Evolutionary conservation across 2,113 vertebrate species (phyloP).

Genomic region (Dipodomys ordii): DNA sequence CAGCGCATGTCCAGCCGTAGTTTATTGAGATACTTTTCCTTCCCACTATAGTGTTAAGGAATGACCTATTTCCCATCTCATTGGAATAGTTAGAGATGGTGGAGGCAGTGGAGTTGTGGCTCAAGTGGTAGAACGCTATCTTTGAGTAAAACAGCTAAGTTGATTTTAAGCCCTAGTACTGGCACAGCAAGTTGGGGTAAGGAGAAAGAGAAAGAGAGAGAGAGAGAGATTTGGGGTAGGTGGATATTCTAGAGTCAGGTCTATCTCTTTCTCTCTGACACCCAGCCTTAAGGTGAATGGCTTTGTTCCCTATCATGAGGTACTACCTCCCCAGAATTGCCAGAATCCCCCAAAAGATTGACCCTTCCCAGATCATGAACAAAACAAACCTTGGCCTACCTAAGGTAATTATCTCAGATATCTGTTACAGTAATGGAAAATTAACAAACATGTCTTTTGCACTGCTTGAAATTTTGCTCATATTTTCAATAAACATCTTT

Average conservation of each 20-base stretch:
- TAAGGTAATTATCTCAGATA: background rate
- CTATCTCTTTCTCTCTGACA: background rate
- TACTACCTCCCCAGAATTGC: too few species aligned
- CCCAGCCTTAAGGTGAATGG: accelerated
- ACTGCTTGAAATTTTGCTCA: background rate
- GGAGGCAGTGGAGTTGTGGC: background rate
- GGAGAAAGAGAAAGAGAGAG: too few species aligned
- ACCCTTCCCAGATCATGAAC: too few species aligned
- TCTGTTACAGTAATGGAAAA: background rate
- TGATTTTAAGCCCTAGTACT: too few species aligned
- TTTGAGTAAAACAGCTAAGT: too few species aligned
- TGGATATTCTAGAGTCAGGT: background rate
- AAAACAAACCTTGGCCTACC: background rate
- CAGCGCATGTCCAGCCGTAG: accelerated
- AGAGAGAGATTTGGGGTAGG: too few species aligned
- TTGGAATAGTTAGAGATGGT: too few species aligned
- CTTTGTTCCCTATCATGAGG: background rate
- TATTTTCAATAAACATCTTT: background rate
- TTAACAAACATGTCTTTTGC: background rate
- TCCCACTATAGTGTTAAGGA: background rate
- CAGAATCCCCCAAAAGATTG: too few species aligned
- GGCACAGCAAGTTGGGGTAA: too few species aligned
- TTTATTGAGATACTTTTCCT: background rate
- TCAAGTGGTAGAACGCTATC: too few species aligned
- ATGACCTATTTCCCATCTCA: too few species aligned